Percentiles rank a stretch among this genome's conserved stretches.
Evolutionary conservation across 2,888 invertebrate genomes (phyloP).

Genomic region (Cantharis flavilabris): DNA sequence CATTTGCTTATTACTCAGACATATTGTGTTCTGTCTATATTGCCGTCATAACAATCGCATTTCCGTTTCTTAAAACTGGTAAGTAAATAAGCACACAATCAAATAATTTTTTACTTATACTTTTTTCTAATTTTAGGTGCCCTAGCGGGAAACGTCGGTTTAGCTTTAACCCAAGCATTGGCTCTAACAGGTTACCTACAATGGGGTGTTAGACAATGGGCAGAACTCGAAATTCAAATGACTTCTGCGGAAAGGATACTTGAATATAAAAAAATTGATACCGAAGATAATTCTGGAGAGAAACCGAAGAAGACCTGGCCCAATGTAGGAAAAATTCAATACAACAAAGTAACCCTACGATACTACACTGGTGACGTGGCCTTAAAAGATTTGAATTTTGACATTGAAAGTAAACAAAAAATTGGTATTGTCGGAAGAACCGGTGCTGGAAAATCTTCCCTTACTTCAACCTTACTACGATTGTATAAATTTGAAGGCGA

Average conservation of each 20-base stretch:
- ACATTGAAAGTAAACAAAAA: slow-evolving; percentile 69
- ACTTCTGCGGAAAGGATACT: slow-evolving; percentile 83
- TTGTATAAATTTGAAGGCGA: slow-evolving; percentile 76
- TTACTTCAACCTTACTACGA: slow-evolving; percentile 78
- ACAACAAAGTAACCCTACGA: slow-evolving; percentile 68
- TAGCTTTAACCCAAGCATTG: slow-evolving; percentile 83
- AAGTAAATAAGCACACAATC: not conserved
- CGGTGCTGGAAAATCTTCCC: slow-evolving; percentile 63
- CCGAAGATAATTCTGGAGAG: slow-evolving; percentile 43
- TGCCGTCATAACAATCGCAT: not conserved
- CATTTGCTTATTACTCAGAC: slow-evolving; percentile 13
- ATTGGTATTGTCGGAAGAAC: slow-evolving; percentile 69
- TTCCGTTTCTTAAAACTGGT: not conserved
- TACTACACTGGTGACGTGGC: slow-evolving; percentile 76
- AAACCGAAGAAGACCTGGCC: slow-evolving; percentile 74
- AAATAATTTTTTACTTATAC: not conserved
- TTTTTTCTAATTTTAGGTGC: slow-evolving; percentile 50
- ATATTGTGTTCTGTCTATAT: not conserved
- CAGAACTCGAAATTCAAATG: slow-evolving; percentile 80
- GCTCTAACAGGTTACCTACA: slow-evolving; percentile 71
- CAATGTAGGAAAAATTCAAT: slow-evolving; percentile 67
- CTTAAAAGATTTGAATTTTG: slow-evolving; percentile 69
- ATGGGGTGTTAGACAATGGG: slow-evolving; percentile 79
- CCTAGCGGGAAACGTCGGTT: slow-evolving; percentile 74
- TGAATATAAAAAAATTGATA: slow-evolving; percentile 56